Evolutionary conservation across 1,140 invertebrate species (phyloP), one percentile per base, ranked within the genome.

Genomic region (Panagrolaimus sp.): DNA sequence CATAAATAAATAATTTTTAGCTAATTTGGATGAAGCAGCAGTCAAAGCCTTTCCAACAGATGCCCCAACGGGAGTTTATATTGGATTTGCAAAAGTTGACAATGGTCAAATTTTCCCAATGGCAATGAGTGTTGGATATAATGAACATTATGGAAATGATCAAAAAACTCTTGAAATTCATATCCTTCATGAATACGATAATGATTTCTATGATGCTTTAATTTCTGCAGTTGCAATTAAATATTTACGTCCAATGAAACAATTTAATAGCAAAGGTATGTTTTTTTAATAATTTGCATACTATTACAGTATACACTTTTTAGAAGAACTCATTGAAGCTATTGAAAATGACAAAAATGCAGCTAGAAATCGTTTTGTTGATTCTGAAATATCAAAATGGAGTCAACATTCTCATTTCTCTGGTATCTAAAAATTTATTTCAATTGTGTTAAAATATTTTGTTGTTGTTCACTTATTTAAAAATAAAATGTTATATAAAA

Each of bases 51-150:
- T 55, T 93, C n/a, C n/a, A n/a, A 24, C 73, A 69, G 6, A 78
- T 96, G 55, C 78, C 85, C 0, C 89, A 21, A 7, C 89, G 45
- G 94, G 94, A n/a, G 90, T 96, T 62, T 98, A 97, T 84, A 97
- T 89, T 85, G 95, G 95, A 7, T 96, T 91, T 89, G 93, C 93
- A 0, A 87, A 88, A 75, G 87, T 97, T 0, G 88, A 90, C 71
- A 79, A 87, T 69, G 87, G 88, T 0, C 84, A 88, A 24, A 87
- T 94, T 38, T 87, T 91, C 75, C 93, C 92, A 87, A 96, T 96
- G 92, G 93, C 96, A 0, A 89, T 93, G 84, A 95, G 92, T 79
- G 88, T 97, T 71, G 94, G 94, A 5, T 95, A 91, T 91, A 96
- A 96, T 87, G 93, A 93, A 0, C 96, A 90, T 84, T 98, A 92